phyloP scores from a whole-genome alignment of 2,113 vertebrate species.

The Cryptomyrus ogoouensis region DNA sequence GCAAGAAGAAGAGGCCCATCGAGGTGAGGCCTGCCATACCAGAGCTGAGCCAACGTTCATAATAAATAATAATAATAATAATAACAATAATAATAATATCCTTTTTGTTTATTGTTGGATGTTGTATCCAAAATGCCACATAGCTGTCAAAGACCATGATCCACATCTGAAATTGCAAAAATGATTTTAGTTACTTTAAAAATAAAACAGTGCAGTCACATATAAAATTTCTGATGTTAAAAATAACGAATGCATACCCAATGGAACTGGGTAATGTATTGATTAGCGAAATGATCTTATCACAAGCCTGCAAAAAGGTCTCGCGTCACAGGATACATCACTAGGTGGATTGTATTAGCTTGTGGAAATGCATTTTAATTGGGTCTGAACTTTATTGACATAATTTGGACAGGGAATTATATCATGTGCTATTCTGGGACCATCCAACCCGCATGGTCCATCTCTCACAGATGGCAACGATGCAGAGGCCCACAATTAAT shows the following conservation, averaged over 20 bases:
- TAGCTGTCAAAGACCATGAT: not conserved
- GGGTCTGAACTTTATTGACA: not conserved
- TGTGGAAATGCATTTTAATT: conserved; percentile 13
- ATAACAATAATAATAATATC: not conserved
- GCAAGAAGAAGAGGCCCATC: conserved; percentile 94
- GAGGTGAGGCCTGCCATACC: conserved; percentile 66
- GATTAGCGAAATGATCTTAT: not conserved
- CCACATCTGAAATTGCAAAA: not conserved
- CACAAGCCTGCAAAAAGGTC: not conserved
- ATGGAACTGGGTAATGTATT: not conserved
- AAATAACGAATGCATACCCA: not conserved
- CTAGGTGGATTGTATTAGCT: not conserved
- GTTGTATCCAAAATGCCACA: not conserved
- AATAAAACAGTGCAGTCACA: not conserved
- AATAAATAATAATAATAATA: not conserved
- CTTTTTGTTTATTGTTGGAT: not conserved
- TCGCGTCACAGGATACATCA: not conserved
- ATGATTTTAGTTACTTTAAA: not conserved
- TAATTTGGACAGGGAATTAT: not conserved
- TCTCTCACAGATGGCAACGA: not conserved
- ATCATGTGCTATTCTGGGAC: not conserved
- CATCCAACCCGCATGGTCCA: not conserved
- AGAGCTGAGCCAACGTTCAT: not conserved
- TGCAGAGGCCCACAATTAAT: not conserved
- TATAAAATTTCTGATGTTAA: not conserved